Base-by-base conservation (phyloP, 2,797 vertebrate genomes). In the Remorina albescens region DNA sequence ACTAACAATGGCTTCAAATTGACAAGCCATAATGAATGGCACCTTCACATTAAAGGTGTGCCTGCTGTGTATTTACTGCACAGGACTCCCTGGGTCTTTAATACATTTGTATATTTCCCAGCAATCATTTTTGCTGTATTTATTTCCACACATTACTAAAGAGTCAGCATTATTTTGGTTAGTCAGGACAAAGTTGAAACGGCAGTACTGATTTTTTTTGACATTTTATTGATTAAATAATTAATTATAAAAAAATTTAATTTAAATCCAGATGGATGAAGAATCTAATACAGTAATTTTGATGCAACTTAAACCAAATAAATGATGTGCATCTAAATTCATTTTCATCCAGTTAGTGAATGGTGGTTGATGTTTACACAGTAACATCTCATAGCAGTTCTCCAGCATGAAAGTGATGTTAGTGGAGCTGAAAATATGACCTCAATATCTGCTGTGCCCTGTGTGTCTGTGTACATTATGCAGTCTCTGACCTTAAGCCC, bases 371-470 rank as follows among this genome's bases (percentile, higher is more conserved):
- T 13, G 39, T 25, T 36, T 32, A 16, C 37, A 36, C 6, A 39
- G 39, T 28, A 59, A 72, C 34, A 50, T 41, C 26, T 41, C 26
- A 37, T 2, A 15, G 12, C 15, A 9, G 37, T 32, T 67, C 25
- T 57, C 16, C 7, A 15, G 54, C 49, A 70, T 66, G 21, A 72
- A 81, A 81, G 8, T 6, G 1, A 12, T 36, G 10, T 59, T 9
- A 84, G 68, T 85, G 64, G 74, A 85, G 82, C 88, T 87, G 82
- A 88, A 83, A 81, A 80, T 70, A 2, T 87, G 83, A 87, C 79
- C 85, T 86, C 1, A 58, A 81, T 86, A 62, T 78, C 44, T 18
- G 13, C 34, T 28, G 18, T 42, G 9, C 41, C 10, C 23, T 56
- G 34, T 44, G 42, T 30, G 47, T 71, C n/a, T n/a, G 67, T 41